phyloP scores from a whole-genome alignment of 2,797 vertebrate genomes.

The Labeo calbasu region DNA sequence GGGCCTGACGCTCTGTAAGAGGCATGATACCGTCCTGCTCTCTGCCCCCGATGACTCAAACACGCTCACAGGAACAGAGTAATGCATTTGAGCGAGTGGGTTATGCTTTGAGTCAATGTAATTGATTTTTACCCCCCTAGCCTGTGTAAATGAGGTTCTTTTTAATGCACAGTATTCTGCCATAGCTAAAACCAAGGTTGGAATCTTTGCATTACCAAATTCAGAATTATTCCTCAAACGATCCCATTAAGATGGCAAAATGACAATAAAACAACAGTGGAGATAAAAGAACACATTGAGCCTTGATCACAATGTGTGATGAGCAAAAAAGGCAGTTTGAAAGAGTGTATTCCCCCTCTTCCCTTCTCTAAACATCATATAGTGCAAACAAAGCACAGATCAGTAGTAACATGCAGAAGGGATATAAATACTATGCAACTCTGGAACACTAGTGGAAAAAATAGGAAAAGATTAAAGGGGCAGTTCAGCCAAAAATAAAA shows the following conservation, averaged over 20 bases:
- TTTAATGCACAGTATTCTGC: background rate
- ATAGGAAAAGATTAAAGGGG: background rate
- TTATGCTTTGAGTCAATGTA: background rate
- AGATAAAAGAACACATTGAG: conserved; percentile 4
- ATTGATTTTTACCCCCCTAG: background rate
- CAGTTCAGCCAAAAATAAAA: background rate
- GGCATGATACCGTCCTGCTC: background rate
- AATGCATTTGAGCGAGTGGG: background rate
- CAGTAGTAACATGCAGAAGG: conserved; percentile 52
- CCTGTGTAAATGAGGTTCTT: background rate
- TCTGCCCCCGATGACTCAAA: conserved; percentile 18
- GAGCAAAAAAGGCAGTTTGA: conserved; percentile 25
- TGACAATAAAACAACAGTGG: conserved; percentile 15
- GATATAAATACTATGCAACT: conserved; percentile 43
- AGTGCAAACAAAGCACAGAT: conserved; percentile 55
- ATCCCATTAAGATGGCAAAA: background rate
- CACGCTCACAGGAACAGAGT: background rate
- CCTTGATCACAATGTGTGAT: conserved; percentile 2
- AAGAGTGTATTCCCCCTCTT: conserved; percentile 16
- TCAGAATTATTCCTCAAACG: background rate
- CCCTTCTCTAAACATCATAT: conserved; percentile 38
- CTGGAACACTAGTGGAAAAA: background rate
- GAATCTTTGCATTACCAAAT: background rate
- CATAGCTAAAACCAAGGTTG: background rate
- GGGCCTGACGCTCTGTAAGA: background rate